A percentile compares a stretch with the other conserved stretches of the same genome.
Evolutionary conservation across 2,113 vertebrate genomes (phyloP).

Genomic region (Laterallus jamaicensis): DNA sequence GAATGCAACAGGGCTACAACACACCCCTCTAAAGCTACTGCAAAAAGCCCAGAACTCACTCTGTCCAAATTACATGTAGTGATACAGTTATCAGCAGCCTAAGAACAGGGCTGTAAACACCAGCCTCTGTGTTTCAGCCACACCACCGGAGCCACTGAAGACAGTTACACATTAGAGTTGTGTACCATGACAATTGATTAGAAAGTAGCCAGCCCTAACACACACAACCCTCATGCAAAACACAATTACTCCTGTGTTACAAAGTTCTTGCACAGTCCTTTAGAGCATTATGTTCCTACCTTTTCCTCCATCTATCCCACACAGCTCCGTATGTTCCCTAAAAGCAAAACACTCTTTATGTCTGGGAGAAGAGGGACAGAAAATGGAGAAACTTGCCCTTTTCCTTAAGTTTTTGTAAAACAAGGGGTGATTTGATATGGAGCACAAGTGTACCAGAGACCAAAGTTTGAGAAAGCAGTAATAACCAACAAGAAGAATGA

Average conservation of each 20-base stretch:
- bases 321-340: background rate
- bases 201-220: background rate
- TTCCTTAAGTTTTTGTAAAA: background rate
- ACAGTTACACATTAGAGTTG: background rate
- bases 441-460: background rate
- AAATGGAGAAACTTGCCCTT: background rate
- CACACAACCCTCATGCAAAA: background rate
- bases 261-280: background rate
- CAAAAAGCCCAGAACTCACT: background rate
- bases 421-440: background rate
- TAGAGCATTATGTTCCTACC: background rate
- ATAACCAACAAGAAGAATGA: background rate
- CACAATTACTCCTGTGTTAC: background rate
- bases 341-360: background rate
- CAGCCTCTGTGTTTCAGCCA: background rate
- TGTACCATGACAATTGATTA: background rate
- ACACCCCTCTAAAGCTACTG: background rate
- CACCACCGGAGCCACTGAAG: background rate
- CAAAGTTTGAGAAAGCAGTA: background rate
- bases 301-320: background rate
- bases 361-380: background rate
- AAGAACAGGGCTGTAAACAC: rapidly evolving
- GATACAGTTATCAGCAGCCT: background rate
- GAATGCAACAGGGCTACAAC: background rate
- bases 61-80: background rate